phyloP scores from a whole-genome alignment of 2,797 vertebrate genomes.

The Rallus crepitans region DNA sequence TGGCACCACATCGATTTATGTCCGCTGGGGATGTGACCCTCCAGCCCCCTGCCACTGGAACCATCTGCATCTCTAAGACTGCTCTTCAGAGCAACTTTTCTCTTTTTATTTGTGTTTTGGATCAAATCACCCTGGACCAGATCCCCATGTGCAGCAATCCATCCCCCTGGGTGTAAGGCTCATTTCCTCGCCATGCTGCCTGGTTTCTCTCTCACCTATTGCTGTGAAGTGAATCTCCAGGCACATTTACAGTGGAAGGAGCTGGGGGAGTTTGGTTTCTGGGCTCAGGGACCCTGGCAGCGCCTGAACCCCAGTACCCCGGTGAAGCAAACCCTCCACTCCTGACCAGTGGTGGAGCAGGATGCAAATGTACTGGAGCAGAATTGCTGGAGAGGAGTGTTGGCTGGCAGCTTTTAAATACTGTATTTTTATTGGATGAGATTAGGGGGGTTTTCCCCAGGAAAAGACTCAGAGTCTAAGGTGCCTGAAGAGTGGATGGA shows the following conservation, averaged over 20 bases:
- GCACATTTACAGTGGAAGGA: rapidly evolving
- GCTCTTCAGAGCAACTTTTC: neutral
- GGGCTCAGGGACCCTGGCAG: neutral
- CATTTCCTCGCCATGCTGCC: rapidly evolving
- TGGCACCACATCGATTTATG: neutral
- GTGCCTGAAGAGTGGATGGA: neutral
- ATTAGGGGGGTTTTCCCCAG: neutral
- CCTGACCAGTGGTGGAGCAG: neutral
- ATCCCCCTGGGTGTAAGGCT: neutral
- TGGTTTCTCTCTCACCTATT: rapidly evolving
- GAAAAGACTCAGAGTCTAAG: neutral
- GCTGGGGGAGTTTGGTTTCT: neutral
- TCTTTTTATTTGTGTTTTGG: neutral
- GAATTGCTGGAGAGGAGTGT: neutral
- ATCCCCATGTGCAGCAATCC: neutral
- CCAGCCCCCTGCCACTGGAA: neutral
- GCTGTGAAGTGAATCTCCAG: neutral
- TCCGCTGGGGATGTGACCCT: neutral
- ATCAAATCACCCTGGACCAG: rapidly evolving
- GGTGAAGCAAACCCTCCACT: rapidly evolving
- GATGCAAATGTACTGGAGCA: neutral
- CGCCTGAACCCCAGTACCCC: rapidly evolving
- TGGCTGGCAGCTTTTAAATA: neutral
- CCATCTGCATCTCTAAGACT: neutral
- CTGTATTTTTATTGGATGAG: neutral